Evolutionary conservation across 2,888 invertebrate species (phyloP), one percentile per base, ranked within the genome.

Genomic region (Gisinianus flammeolus): DNA sequence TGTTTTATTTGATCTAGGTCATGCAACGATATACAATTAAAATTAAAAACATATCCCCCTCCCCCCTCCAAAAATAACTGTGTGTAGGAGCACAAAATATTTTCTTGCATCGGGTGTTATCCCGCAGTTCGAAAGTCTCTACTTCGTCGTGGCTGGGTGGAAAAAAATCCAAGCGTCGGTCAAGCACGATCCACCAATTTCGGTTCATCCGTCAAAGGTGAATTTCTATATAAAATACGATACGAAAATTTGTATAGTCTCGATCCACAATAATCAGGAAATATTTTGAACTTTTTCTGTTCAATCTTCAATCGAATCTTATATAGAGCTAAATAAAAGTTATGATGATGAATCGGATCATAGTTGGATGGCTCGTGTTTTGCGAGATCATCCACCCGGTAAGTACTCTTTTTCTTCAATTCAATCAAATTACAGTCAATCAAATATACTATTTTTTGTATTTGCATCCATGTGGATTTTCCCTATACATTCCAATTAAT

Each of bases 301-400:
- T n/a, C n/a, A n/a, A n/a, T n/a, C n/a, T n/a, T n/a, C n/a, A n/a
- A n/a, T n/a, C n/a, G n/a, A n/a, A n/a, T n/a, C n/a, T n/a, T n/a
- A n/a, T n/a, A n/a, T n/a, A n/a, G n/a, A n/a, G n/a, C n/a, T n/a
- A n/a, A n/a, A n/a, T n/a, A n/a, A n/a, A n/a, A n/a, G n/a, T n/a
- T n/a, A n/a, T n/a, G n/a, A n/a, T n/a, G n/a, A n/a, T n/a, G n/a
- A n/a, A n/a, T 77, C 81, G 2, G 84, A 84, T 31, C 79, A 79
- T 19, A 81, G 81, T 0, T 84, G 83, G 80, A 80, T 85, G 85
- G 93, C 92, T 2, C 90, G 93, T 84, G 92, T 95, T 87, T 89
- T 95, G 85, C 91, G 92, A 84, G 92, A 93, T 85, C 91, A 92
- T 85, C 91, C 93, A 0, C 93, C 95, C 0, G n/a, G n/a, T n/a